These are phyloP conservation scores for Sinosuthora webbiana DNA, from an alignment of 2,113 vertebrate species.

Conservation along the genomic window DNA sequence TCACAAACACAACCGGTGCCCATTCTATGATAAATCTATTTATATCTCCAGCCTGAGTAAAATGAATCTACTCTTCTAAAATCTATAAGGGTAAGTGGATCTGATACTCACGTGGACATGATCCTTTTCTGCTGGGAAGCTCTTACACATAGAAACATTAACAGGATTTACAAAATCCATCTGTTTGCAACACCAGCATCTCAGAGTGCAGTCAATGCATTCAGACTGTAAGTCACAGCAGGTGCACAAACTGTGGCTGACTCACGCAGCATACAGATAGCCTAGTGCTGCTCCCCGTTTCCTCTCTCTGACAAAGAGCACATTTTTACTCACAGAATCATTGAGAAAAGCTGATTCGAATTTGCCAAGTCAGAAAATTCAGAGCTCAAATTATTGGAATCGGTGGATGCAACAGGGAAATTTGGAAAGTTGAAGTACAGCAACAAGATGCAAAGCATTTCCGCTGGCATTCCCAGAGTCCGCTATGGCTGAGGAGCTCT, in stretches of 20 bases:
- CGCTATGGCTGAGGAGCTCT: neutral
- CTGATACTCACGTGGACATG: constrained; percentile 24
- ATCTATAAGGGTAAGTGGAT: constrained; percentile 29
- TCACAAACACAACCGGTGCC: neutral
- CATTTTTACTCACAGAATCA: neutral
- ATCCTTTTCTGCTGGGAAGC: constrained; percentile 32
- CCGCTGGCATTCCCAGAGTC: neutral
- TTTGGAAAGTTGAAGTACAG: neutral
- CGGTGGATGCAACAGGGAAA: neutral
- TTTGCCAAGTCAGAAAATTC: neutral
- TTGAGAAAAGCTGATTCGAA: neutral
- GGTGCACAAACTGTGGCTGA: constrained; percentile 29
- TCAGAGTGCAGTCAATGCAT: neutral
- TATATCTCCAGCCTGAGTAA: constrained; percentile 8
- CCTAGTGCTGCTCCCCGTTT: neutral
- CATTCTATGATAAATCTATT: neutral
- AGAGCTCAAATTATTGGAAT: neutral
- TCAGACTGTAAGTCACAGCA: constrained; percentile 24
- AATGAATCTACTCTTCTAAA: constrained; percentile 4
- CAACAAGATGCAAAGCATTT: neutral
- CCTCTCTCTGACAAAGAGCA: neutral
- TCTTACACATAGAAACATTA: constrained; percentile 25
- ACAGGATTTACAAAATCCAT: constrained; percentile 53
- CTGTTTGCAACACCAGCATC: constrained; percentile 48
- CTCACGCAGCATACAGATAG: neutral